phyloP scores from a whole-genome alignment of 2,113 vertebrate species.

The Noturus placidus region DNA sequence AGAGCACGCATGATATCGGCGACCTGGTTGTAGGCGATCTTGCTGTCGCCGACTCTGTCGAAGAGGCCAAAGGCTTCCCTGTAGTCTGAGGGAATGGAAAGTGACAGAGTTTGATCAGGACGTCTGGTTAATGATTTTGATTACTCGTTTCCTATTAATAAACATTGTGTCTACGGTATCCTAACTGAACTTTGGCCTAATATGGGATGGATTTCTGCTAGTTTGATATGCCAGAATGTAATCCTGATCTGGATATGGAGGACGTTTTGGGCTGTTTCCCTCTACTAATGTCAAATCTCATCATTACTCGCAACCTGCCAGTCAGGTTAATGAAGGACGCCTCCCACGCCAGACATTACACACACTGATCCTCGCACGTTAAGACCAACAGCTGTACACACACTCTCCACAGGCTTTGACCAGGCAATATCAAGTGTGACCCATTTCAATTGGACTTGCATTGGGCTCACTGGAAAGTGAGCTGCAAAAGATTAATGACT shows the following conservation, averaged over 20 bases:
- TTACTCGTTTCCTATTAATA: not conserved
- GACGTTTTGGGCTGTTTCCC: not conserved
- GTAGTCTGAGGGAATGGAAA: slow-evolving; percentile 79
- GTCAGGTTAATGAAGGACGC: slow-evolving; percentile 18
- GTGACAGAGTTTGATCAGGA: not conserved
- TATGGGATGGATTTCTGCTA: not conserved
- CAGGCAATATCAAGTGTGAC: slow-evolving; percentile 13
- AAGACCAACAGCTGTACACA: slow-evolving; percentile 14
- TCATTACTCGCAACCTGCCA: not conserved
- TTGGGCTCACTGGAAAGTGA: slow-evolving; percentile 44
- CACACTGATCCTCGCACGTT: not conserved
- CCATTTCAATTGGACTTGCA: slow-evolving; percentile 38
- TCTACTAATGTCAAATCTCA: not conserved
- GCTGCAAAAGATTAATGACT: slow-evolving; percentile 43
- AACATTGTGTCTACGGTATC: not conserved
- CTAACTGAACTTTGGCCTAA: not conserved
- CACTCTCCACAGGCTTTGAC: not conserved
- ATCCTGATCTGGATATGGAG: not conserved
- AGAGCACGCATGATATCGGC: slow-evolving; percentile 94
- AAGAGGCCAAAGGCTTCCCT: slow-evolving; percentile 97
- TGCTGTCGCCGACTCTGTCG: slow-evolving; percentile 92
- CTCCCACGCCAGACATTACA: not conserved
- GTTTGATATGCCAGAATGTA: not conserved
- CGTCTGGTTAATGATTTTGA: no score
- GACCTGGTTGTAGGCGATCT: slow-evolving; percentile 90